Evolutionary conservation across 2,113 vertebrate species (phyloP), one percentile per base, ranked within the genome.

Genomic region (Pyrgilauda ruficollis): DNA sequence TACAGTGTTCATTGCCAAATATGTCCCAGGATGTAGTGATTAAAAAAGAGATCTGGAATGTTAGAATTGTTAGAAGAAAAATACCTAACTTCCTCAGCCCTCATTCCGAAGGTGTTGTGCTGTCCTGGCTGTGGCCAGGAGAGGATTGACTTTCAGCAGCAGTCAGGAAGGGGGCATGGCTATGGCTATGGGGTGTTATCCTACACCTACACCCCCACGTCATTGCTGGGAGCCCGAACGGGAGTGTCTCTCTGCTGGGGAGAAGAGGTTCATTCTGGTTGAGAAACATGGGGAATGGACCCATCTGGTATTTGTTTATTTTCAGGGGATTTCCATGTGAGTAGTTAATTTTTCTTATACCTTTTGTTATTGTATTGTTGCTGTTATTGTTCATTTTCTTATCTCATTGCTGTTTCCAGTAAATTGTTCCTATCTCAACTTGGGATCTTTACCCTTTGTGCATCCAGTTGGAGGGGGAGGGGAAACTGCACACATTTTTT

Each of bases 221-320:
- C 27, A 7, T 8, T 59, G 23, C 43, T 58, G 67, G 43, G 30
- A 47, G 37, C 43, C 43, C 3, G 30, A 35, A 35, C 14, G 6
- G n/a, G 44, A 44, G 15, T 53, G 16, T n/a, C 1, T 35, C 39
- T 56, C 13, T 41, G 31, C 27, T 0, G 2, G 24, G 58, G 43
- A 64, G 31, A 50, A 23, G 86, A 41, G 61, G 3, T 33, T 66
- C 44, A 43, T 66, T 72, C 43, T 56, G 22, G 19, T n/a, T 0
- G 0, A 66, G 37, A 39, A 58, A 33, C 28, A 43, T 16, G 30
- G 59, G 67, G 2, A 35, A 24, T 0, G 1, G 59, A 33, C 15
- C 0, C 0, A 12, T 61, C 22, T 27, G 53, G 33, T 58, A 20
- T 28, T 44, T 58, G 18, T 44, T 74, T 44, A 33, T 81, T 74